A percentile compares a stretch with the other conserved stretches of the same genome.
Evolutionary conservation across 2,888 invertebrate genomes (phyloP).

Genomic region (Machimus rusticus): DNA sequence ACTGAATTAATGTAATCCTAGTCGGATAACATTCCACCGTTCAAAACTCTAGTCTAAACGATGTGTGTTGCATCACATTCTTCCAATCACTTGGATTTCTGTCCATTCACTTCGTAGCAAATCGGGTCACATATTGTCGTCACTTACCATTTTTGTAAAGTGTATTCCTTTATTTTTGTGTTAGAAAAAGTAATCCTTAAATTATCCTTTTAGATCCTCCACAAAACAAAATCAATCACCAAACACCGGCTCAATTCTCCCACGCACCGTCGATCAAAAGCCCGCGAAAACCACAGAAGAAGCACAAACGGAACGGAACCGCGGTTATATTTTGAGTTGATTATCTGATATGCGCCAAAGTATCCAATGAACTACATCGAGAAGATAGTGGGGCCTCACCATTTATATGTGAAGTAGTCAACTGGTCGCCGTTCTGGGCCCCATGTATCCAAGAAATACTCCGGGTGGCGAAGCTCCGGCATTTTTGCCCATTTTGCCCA

Average conservation of each 20-base stretch:
- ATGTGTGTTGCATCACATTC: background rate
- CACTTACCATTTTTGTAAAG: background rate
- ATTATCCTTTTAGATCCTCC: background rate
- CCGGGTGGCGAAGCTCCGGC: background rate
- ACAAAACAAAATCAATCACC: background rate
- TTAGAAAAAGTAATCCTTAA: background rate
- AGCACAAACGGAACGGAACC: background rate
- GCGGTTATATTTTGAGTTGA: background rate
- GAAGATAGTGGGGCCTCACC: slow-evolving; percentile 51
- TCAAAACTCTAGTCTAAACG: background rate
- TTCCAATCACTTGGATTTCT: background rate
- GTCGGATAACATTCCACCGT: background rate
- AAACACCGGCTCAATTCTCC: background rate
- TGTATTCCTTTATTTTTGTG: background rate
- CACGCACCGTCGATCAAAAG: background rate
- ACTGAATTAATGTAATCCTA: background rate
- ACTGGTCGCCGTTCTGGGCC: background rate
- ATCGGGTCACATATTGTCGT: background rate
- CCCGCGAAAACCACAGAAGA: background rate
- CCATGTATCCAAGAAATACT: background rate
- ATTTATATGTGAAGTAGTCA: slow-evolving; percentile 49
- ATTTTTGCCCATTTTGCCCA: background rate
- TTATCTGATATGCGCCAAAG: slow-evolving; percentile 45
- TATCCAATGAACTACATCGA: slow-evolving; percentile 50
- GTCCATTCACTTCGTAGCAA: background rate